Conservation (phyloP, 2,797 vertebrate genomes). For the Streptopelia turtur region DNA sequence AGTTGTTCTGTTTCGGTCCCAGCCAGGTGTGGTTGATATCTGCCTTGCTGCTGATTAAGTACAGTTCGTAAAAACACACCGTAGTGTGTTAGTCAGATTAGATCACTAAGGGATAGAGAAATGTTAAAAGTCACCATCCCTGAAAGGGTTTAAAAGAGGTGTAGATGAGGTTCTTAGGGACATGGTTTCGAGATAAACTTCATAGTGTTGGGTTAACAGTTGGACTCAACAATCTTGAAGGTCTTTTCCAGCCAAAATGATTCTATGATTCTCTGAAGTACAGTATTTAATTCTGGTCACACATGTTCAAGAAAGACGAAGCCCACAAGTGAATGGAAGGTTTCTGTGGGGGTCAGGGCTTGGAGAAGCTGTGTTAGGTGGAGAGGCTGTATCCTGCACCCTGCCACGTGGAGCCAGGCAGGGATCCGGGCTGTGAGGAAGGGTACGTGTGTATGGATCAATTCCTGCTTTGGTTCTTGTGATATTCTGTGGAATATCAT, state of each 20-base stretch:
- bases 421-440: no score
- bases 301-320: neutral
- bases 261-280: neutral
- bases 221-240: no score
- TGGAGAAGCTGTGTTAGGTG: neutral
- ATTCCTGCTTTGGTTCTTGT: neutral
- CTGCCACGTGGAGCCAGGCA: neutral
- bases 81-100: neutral
- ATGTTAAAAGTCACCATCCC: neutral
- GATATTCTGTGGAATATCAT: neutral
- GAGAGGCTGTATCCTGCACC: neutral
- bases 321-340: neutral
- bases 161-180: no score
- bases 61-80: neutral
- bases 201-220: no score
- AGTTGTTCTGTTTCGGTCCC: neutral
- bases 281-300: neutral
- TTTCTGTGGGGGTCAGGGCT: neutral
- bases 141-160: no score
- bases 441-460: rapidly evolving
- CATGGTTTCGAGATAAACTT: no score
- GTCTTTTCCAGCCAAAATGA: no score
- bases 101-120: neutral
- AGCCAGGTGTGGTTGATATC: neutral
- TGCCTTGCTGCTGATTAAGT: neutral